Evolutionary conservation across 2,797 vertebrate species (phyloP), one percentile per base, ranked within the genome.

Genomic region (Darevskia mixta): DNA sequence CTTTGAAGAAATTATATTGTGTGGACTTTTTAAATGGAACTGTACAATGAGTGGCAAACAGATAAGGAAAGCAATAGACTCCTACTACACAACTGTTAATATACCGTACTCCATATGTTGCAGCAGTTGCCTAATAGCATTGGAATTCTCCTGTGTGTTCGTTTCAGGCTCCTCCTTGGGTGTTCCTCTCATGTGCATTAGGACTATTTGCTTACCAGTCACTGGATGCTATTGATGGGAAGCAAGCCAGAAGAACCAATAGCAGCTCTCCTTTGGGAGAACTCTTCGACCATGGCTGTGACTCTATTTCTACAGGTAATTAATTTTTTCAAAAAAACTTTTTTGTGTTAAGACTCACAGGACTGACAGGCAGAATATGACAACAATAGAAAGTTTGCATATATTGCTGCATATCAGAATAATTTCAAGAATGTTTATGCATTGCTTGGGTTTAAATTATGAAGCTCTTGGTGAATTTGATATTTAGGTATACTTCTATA

Each of bases 221-320:
- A 83, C 96, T 99, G 96, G 99, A 99, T 88, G 99, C 99, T 84
- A 98, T 99, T 88, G 99, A 99, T 82, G 99, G 99, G 89, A 99
- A 99, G 94, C 99, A 99, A 97, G 99, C 99, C 38, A 97, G 99
- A 95, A 97, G 99, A 95, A 99, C 98, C 41, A 99, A 99, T 92
- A 98, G 97, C 94, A 98, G 98, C 94, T 99, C 99, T 2, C 96
- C 99, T 6, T 97, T 99, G 0, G 99, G 99, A 41, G 99, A 99
- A 91, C 98, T 99, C 86, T 99, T 99, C 90, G 99, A 99, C 96
- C 99, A 99, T 90, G 99, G 99, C 92, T 99, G 99, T 38, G 99
- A 99, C 87, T 98, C 98, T 4, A 97, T 99, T 94, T 99, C 99
- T 82, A 99, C 98, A 98, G 99, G 99, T 99, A 97, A 93, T 55